Evolutionary conservation across 2,888 invertebrate genomes (phyloP).

Genomic region (Syritta pipiens): DNA sequence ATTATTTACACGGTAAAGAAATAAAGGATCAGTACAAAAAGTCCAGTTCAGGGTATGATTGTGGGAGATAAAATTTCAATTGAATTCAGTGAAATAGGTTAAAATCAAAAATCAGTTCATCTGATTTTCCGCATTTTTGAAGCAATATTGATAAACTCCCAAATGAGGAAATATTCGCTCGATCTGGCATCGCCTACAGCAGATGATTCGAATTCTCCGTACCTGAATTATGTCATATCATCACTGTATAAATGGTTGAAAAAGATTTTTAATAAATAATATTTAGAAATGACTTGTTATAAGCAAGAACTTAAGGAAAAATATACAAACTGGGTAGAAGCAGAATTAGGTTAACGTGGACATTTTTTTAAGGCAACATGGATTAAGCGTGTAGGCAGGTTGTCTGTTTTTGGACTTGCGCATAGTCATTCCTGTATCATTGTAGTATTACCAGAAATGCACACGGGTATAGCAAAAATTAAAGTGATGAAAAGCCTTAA

Average conservation of each 20-base stretch:
- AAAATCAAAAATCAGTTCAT: too few relatives aligned
- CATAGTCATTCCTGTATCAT: conserved; percentile 32
- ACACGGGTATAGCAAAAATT: conserved; percentile 42
- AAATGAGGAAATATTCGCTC: not conserved
- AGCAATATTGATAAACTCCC: too few relatives aligned
- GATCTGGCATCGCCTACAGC: not conserved
- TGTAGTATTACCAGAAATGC: conserved; percentile 46
- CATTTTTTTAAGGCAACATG: conserved; percentile 3
- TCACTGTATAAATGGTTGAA: conserved; percentile 1
- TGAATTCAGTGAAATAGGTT: too few relatives aligned
- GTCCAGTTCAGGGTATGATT: too few relatives aligned
- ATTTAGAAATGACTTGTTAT: not conserved
- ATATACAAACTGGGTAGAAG: not conserved
- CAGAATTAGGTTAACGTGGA: not conserved
- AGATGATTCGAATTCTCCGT: not conserved
- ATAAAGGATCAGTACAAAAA: too few relatives aligned
- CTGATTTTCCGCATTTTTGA: conserved; percentile 2
- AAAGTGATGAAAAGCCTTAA: conserved; percentile 31
- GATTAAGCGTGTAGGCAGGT: conserved; percentile 22
- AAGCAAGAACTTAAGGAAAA: not conserved
- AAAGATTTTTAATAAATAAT: too few relatives aligned
- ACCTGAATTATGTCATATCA: conserved; percentile 21
- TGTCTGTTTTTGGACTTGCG: conserved; percentile 60
- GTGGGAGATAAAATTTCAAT: too few relatives aligned
- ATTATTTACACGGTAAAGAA: too few relatives aligned